phyloP scores from a whole-genome alignment of 2,888 invertebrate genomes.

The Bellardia pandia region DNA sequence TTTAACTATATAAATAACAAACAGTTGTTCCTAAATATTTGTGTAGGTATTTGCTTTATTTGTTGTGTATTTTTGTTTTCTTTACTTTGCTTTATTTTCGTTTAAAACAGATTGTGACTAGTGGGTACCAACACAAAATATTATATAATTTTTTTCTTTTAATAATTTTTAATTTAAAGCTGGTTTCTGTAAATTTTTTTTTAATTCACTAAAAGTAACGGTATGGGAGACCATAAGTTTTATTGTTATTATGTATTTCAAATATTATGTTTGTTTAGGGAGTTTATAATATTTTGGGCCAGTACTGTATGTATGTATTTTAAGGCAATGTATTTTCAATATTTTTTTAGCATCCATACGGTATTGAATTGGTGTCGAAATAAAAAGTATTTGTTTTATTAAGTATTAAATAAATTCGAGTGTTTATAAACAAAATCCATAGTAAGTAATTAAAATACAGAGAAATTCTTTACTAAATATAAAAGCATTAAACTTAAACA shows the following conservation, averaged over 20 bases:
- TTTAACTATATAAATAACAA: slow-evolving; percentile 55
- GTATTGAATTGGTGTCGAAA: slow-evolving; percentile 18
- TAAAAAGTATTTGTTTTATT: slow-evolving; percentile 30
- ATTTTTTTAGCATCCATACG: slow-evolving; percentile 65
- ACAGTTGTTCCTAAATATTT: slow-evolving; percentile 34
- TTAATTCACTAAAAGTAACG: slow-evolving; percentile 8
- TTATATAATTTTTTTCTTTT: slow-evolving; percentile 7
- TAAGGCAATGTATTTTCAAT: slow-evolving; percentile 65
- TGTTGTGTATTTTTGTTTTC: background rate
- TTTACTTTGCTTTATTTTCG: slow-evolving; percentile 6
- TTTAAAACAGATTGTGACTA: slow-evolving; percentile 41
- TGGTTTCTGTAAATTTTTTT: background rate
- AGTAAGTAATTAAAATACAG: background rate
- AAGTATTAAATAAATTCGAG: slow-evolving; percentile 31
- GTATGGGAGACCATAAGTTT: background rate
- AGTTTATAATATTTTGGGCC: slow-evolving; percentile 44
- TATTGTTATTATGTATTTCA: background rate
- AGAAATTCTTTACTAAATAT: background rate
- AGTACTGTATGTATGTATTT: slow-evolving; percentile 46
- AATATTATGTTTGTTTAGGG: slow-evolving; percentile 4
- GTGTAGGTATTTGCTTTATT: slow-evolving; percentile 14
- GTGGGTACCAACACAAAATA: slow-evolving; percentile 37
- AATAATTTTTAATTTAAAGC: slow-evolving; percentile 6
- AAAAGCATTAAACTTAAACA: background rate
- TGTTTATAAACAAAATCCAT: background rate